These are phyloP conservation scores for Triops cancriformis DNA, from an alignment of 1,140 invertebrate genomes.

Conservation along the genomic window DNA sequence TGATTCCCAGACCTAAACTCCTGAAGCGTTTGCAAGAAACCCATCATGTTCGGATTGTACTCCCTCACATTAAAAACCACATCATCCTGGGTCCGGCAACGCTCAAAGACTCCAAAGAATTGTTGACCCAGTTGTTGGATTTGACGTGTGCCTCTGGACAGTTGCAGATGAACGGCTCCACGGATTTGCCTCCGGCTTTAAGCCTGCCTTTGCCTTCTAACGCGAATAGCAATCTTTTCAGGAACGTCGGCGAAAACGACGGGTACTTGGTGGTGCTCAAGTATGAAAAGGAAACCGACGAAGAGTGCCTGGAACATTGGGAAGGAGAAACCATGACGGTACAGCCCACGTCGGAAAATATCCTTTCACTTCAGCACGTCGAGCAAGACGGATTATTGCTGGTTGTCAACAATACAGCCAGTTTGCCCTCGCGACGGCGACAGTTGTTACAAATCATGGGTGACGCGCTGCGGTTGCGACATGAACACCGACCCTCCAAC, in stretches of 20 bases:
- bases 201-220: neutral
- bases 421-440: conserved; percentile 37
- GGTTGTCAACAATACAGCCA: conserved; percentile 41
- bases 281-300: neutral
- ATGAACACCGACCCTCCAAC: conserved; percentile 46
- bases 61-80: conserved; percentile 39
- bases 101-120: conserved; percentile 31
- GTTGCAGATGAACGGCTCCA: conserved; percentile 18
- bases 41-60: conserved; percentile 40
- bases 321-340: conserved; percentile 29
- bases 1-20: conserved; percentile 36
- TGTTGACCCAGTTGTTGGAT: conserved; percentile 34
- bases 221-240: neutral
- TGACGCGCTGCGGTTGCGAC: conserved; percentile 37
- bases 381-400: conserved; percentile 43
- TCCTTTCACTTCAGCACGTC: conserved; percentile 40
- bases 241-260: conserved; percentile 13
- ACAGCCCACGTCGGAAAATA: conserved; percentile 22
- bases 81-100: conserved; percentile 42
- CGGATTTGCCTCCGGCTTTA: neutral
- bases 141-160: conserved; percentile 32
- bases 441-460: conserved; percentile 42
- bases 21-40: conserved; percentile 40
- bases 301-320: conserved; percentile 15
- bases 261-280: conserved; percentile 21